Conservation (phyloP, 2,888 invertebrate species). For the Phortica magna region DNA sequence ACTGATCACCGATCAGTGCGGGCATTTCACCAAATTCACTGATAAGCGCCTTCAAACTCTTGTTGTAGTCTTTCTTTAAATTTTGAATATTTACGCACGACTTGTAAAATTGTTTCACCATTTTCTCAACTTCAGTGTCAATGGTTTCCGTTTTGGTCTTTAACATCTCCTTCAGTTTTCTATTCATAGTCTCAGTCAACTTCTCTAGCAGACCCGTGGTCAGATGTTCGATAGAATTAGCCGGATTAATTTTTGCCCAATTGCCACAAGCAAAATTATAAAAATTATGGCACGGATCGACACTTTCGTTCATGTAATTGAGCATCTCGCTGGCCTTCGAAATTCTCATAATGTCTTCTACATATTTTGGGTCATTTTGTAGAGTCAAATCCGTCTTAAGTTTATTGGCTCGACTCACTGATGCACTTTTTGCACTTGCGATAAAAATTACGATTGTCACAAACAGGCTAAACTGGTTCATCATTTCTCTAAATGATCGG, state of each 20-base stretch:
- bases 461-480: no score
- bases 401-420: no score
- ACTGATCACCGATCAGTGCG: constrained; percentile 54
- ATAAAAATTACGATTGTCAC: no score
- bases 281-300: constrained; percentile 72
- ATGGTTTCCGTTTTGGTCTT: constrained; percentile 36
- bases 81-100: constrained; percentile 60
- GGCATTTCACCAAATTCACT: constrained; percentile 71
- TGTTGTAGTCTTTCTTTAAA: constrained; percentile 43
- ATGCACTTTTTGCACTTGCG: no score
- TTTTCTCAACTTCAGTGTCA: constrained; percentile 62
- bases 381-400: no score
- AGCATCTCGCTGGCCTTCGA: constrained; percentile 66
- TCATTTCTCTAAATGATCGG: no score
- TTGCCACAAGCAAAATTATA: constrained; percentile 74
- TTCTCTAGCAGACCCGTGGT: constrained; percentile 68
- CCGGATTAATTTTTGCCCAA: constrained; percentile 63
- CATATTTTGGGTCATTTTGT: neutral
- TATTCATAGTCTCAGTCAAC: constrained; percentile 58
- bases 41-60: constrained; percentile 56
- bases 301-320: no score
- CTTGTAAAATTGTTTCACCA: constrained; percentile 69
- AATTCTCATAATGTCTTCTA: constrained; percentile 50
- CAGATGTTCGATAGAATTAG: constrained; percentile 46
- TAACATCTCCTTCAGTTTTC: constrained; percentile 59